Base-by-base conservation (phyloP, 30 jellyfish, hydroid and myxozoan species). In the Chrysaora quinquecirrha region DNA sequence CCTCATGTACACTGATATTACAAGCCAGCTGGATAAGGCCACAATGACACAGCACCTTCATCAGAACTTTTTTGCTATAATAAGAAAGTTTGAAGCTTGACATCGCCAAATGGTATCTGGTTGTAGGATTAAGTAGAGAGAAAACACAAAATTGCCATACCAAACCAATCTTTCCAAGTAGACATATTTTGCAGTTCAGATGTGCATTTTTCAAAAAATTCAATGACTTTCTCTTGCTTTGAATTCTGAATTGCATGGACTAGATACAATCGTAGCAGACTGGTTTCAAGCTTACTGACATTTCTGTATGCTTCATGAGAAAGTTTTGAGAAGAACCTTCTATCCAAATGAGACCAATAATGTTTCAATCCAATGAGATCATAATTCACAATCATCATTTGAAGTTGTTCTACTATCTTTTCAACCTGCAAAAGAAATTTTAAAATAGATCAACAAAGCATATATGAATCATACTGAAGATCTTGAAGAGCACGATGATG, bases 161-260 rank as follows among this genome's bases (percentile, higher is more conserved):
- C 93, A 87, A 93, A 93, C 98, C 98, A 93, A 28, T 93, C 98
- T 77, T 80, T 93, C 98, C 98, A 93, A 3, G 81, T 48, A 10
- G 88, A 83, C 0, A 86, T 70, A 75, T 82, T 92, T 48, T 93
- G 98, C 12, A 93, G 87, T 60, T 93, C 96, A 31, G 90, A 14
- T 21, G 88, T 73, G 64, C 79, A 87, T 58, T 85, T 86, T 34
- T 93, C 98, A 78, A 93, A 93, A 58, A 93, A 93, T 52, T 93
- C 98, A 52, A 20, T 58, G 16, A 93, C 96, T 50, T 78, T 93
- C 33, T 93, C 98, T 20, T 62, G 87, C 50, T 93, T 93, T 0
- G 93, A 71, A 58, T 48, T 73, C 54, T 93, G 98, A 1, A 93
- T 48, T 10, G 97, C 97, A 81, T 80, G 97, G 30, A 86, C 93